A percentile compares a stretch with the other conserved stretches of the same genome.
Conservation (phyloP, 2,888 invertebrate genomes). For the Hipparchia sbordonii region DNA sequence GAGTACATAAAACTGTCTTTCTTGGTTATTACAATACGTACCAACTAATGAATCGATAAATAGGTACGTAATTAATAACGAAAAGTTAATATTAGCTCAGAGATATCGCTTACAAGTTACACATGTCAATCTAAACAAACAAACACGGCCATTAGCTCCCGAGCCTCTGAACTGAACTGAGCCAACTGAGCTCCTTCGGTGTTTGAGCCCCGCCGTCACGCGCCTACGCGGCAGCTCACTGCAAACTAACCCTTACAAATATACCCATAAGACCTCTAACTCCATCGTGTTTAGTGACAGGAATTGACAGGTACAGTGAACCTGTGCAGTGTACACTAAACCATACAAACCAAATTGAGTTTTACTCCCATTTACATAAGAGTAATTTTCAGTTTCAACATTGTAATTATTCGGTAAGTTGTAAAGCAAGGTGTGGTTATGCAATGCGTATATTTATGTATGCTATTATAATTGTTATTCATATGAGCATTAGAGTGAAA, state of each 20-base stretch:
- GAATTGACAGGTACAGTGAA: conserved; percentile 7
- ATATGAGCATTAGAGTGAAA: background rate
- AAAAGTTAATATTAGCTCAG: too few species aligned
- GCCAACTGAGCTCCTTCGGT: background rate
- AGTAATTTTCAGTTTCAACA: background rate
- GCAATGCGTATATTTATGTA: background rate
- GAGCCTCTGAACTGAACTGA: background rate
- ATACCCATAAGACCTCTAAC: background rate
- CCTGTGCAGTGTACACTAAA: background rate
- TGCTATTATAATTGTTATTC: background rate
- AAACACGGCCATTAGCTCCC: background rate
- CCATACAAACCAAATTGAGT: background rate
- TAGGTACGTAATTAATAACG: too few species aligned
- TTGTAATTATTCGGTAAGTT: background rate
- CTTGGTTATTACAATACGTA: too few species aligned
- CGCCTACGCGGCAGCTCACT: background rate
- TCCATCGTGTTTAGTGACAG: conserved; percentile 4
- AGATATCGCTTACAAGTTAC: background rate
- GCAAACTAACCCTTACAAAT: background rate
- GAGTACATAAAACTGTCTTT: too few species aligned
- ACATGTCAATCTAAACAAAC: background rate
- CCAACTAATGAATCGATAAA: too few species aligned
- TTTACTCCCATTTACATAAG: background rate
- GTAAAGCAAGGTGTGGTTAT: background rate
- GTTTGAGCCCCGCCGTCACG: background rate